Conservation (phyloP, 2,888 invertebrate species). For the Drosophila bunnanda region DNA sequence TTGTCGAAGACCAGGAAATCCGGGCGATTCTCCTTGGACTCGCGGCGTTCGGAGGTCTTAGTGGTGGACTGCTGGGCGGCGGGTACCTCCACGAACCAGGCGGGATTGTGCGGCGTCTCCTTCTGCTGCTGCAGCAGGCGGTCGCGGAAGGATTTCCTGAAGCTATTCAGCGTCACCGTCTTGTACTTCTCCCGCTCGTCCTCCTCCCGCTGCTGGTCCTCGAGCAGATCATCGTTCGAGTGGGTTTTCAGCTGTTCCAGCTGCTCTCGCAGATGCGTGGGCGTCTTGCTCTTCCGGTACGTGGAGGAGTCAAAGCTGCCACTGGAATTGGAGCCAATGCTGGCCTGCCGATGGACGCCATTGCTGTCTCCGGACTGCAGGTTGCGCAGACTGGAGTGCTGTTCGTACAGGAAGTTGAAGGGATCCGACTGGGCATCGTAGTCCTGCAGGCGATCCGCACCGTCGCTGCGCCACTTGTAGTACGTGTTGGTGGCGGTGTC, state of each 20-base stretch:
- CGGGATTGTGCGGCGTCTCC: constrained; percentile 82
- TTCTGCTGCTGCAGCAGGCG: constrained; percentile 80
- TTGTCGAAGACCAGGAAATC: constrained; percentile 82
- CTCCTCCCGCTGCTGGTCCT: constrained; percentile 57
- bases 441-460: constrained; percentile 70
- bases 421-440: constrained; percentile 82
- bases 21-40: constrained; percentile 70
- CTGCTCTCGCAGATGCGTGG: constrained; percentile 78
- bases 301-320: constrained; percentile 80
- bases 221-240: constrained; percentile 59
- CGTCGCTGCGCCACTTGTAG: constrained; percentile 83
- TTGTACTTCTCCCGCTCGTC: constrained; percentile 81
- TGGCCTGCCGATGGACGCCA: constrained; percentile 53
- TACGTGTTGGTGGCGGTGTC: constrained; percentile 82
- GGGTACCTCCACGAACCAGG: constrained; percentile 84
- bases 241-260: constrained; percentile 80
- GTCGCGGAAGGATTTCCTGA: constrained; percentile 84
- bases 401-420: constrained; percentile 82
- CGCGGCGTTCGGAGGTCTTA: constrained; percentile 23
- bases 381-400: constrained; percentile 75
- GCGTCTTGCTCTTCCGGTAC: constrained; percentile 81
- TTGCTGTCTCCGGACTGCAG: constrained; percentile 46
- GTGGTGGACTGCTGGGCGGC: constrained; percentile 38
- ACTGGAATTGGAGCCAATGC: constrained; percentile 61
- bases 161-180: constrained; percentile 83